phyloP scores from a whole-genome alignment of 2,113 vertebrate species.

The Helogale parvula region DNA sequence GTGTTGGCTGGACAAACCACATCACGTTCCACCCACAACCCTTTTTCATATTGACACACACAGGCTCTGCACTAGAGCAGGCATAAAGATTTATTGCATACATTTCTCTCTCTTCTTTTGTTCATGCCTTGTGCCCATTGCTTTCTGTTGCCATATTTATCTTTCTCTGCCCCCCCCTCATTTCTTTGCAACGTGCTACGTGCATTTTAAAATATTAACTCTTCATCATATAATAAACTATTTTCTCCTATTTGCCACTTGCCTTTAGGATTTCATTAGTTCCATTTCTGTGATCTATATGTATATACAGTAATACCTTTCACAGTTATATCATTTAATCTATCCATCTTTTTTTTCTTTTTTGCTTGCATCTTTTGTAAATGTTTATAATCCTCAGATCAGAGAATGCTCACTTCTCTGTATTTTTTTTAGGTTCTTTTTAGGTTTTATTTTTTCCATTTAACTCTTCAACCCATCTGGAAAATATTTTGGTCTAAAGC shows the following conservation, averaged over 20 bases:
- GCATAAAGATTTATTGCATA: neutral
- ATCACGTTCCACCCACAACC: neutral
- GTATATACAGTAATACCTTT: neutral
- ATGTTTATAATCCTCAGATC: slow-evolving; percentile 59
- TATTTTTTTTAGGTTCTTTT: slow-evolving; percentile 6
- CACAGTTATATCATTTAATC: neutral
- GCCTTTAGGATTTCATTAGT: neutral
- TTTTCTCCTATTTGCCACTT: neutral
- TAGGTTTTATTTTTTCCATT: slow-evolving; percentile 70
- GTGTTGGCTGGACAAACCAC: too few relatives aligned
- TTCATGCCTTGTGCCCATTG: neutral
- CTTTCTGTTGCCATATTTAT: neutral
- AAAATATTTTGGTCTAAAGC: slow-evolving; percentile 75
- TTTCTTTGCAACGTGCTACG: slow-evolving; percentile 4
- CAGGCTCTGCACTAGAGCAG: neutral
- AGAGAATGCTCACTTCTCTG: slow-evolving; percentile 38
- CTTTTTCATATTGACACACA: neutral
- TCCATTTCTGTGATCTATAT: slow-evolving; percentile 26
- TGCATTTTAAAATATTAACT: slow-evolving; percentile 38
- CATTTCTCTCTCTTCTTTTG: slow-evolving; percentile 4
- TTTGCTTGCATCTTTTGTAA: slow-evolving; percentile 41
- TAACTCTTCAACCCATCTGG: slow-evolving; percentile 78
- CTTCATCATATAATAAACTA: neutral
- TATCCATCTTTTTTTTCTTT: neutral
- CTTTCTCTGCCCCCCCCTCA: neutral